Evolutionary conservation across 2,797 vertebrate genomes (phyloP), one percentile per base, ranked within the genome.

Genomic region (Dipus sagitta): DNA sequence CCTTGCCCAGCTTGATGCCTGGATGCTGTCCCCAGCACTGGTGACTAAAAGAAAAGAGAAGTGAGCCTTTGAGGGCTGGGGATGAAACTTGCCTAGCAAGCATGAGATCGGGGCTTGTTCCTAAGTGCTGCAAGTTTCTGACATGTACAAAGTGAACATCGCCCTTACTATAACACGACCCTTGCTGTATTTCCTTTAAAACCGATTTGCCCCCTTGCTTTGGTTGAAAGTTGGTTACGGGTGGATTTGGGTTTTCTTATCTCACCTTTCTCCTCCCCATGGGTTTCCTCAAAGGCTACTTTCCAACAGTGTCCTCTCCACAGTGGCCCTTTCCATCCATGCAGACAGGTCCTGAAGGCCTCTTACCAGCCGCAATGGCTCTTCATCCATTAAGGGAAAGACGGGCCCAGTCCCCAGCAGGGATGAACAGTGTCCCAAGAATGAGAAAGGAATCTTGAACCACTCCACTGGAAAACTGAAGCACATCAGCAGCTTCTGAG

Each of bases 261-360:
- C 30, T 90, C 62, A 71, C 42, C 30, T 90, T 67, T 77, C 38
- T 42, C 42, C 54, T 71, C 93, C 86, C 87, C 92, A 14, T 88
- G 99, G 98, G 98, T 99, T 99, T 97, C 97, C 97, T 75, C 98
- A 98, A 96, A 98, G 98, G 60, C 97, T 65, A 98, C 98, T 94
- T 97, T 97, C 95, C 97, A 97, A 70, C 98, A 98, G 98, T 96
- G 88, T 93, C 83, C 85, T 99, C 62, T 99, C 98, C 17, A 98
- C 94, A 82, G 86, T 99, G 81, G 96, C 97, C 3, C 98, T 96
- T 42, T 98, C 97, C 54, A 97, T 98, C 47, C 99, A 99, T 11
- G 1, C 1, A 98, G 98, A 42, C 98, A 99, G 76, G 98, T 98
- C 6, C 98, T 99, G 38, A 98, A 98, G 23, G 97, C 97, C 90